These are phyloP conservation scores for Scrobipalpa atriplicella DNA, from an alignment of 2,888 invertebrate species.

Conservation along the genomic window DNA sequence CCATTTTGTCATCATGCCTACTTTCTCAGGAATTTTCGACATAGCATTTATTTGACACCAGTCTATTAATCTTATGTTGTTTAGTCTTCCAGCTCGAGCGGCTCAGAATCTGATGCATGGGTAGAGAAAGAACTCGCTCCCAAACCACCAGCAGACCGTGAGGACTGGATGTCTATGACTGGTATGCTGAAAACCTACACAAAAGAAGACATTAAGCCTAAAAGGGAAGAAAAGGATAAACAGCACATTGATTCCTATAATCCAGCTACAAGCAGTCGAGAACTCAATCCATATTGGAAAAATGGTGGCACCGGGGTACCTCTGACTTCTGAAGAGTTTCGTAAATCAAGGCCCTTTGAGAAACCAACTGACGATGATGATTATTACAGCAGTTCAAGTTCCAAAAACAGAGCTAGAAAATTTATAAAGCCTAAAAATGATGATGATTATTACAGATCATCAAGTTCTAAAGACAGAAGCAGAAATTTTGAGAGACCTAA, in stretches of 20 bases:
- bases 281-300: conserved; percentile 97
- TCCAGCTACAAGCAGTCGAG: conserved; percentile 87
- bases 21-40: background rate
- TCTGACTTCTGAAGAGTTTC: conserved; percentile 60
- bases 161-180: conserved; percentile 92
- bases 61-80: background rate
- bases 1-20: too few relatives aligned
- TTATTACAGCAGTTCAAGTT: conserved; percentile 43
- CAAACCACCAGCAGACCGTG: conserved; percentile 69
- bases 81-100: conserved; percentile 61
- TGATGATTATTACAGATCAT: conserved; percentile 30
- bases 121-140: conserved; percentile 76
- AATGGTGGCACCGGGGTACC: conserved; percentile 94
- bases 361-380: conserved; percentile 66
- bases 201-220: conserved; percentile 72
- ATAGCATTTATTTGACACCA: background rate
- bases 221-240: conserved; percentile 77
- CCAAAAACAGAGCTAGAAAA: conserved; percentile 25
- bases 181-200: conserved; percentile 74
- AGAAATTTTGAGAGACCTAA: conserved; percentile 9
- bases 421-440: conserved; percentile 30
- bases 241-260: conserved; percentile 84
- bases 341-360: conserved; percentile 62
- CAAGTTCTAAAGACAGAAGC: conserved; percentile 3
- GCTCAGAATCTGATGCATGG: conserved; percentile 81